Conservation (phyloP, 2,888 invertebrate species). For the Eurytoma californica region DNA sequence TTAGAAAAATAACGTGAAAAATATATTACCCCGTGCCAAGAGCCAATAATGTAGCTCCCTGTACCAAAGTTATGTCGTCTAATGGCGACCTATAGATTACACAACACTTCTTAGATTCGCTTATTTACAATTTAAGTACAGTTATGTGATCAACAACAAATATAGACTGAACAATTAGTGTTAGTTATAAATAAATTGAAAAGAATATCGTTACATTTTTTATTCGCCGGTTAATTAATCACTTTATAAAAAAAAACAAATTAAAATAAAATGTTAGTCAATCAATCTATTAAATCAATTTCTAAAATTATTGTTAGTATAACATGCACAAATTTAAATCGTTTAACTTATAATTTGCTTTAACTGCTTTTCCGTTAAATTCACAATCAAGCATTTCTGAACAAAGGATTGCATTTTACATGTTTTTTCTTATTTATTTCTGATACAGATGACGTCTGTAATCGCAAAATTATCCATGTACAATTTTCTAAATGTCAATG, state of each 20-base stretch:
- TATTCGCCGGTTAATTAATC: background rate
- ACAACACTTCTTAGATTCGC: conserved; percentile 45
- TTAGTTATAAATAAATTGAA: too few relatives aligned
- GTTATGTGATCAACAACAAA: background rate
- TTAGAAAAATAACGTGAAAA: conserved; percentile 54
- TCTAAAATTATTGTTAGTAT: background rate
- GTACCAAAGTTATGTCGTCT: conserved; percentile 72
- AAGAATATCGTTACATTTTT: too few relatives aligned
- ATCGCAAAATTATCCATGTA: conserved; percentile 16
- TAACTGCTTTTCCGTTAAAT: background rate
- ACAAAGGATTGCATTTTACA: conserved; percentile 21
- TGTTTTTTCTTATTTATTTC: conserved; percentile 23
- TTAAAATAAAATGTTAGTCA: background rate
- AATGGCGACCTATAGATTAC: conserved; percentile 67
- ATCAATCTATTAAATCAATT: background rate
- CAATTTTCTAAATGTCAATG: conserved; percentile 10
- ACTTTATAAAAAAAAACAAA: background rate
- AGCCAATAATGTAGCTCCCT: conserved; percentile 73
- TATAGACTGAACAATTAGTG: background rate
- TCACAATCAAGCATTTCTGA: background rate
- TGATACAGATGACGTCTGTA: conserved; percentile 12
- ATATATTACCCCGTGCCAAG: conserved; percentile 72
- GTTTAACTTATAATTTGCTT: background rate
- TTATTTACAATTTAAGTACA: background rate
- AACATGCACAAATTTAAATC: conserved; percentile 21